Conservation (phyloP, 2,888 invertebrate species). For the Cryptocephalus primarius region DNA sequence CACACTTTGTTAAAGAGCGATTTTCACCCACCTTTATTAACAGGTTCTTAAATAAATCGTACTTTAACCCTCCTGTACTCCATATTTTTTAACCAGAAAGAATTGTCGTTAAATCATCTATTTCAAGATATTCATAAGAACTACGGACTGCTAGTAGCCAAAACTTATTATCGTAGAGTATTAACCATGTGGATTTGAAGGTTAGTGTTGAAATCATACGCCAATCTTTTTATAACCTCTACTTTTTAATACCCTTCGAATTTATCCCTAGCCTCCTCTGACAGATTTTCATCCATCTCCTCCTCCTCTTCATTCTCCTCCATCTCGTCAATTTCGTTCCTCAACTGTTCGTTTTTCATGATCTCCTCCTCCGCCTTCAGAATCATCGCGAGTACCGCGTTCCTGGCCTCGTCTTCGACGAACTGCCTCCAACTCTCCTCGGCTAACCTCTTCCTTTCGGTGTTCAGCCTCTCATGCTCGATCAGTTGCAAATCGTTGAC, state of each 20-base stretch:
- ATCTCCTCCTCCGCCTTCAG: conserved; percentile 29
- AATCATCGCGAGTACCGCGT: conserved; percentile 30
- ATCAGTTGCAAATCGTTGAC: conserved; percentile 24
- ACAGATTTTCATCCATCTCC: conserved; percentile 19
- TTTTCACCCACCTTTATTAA: too few relatives aligned
- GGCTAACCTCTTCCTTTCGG: conserved; percentile 27
- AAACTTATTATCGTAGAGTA: too few relatives aligned
- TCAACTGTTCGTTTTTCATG: conserved; percentile 23
- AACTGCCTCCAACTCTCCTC: conserved; percentile 29
- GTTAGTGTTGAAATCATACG: too few relatives aligned
- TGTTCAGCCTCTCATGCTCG: conserved; percentile 28
- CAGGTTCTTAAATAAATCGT: too few relatives aligned
- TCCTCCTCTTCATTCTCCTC: conserved; percentile 19
- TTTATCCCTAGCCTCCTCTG: conserved; percentile 24
- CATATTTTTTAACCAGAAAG: too few relatives aligned
- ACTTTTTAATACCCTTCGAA: conserved; percentile 13
- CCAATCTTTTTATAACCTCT: too few relatives aligned
- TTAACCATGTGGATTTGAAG: too few relatives aligned
- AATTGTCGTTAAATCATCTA: too few relatives aligned
- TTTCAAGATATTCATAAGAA: too few relatives aligned
- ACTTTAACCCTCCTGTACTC: too few relatives aligned
- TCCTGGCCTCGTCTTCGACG: conserved; percentile 30
- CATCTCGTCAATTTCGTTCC: conserved; percentile 16
- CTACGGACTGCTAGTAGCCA: too few relatives aligned
- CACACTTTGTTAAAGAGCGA: too few relatives aligned